phyloP scores from a whole-genome alignment of 2,888 invertebrate genomes.

The Spialia ferax region DNA sequence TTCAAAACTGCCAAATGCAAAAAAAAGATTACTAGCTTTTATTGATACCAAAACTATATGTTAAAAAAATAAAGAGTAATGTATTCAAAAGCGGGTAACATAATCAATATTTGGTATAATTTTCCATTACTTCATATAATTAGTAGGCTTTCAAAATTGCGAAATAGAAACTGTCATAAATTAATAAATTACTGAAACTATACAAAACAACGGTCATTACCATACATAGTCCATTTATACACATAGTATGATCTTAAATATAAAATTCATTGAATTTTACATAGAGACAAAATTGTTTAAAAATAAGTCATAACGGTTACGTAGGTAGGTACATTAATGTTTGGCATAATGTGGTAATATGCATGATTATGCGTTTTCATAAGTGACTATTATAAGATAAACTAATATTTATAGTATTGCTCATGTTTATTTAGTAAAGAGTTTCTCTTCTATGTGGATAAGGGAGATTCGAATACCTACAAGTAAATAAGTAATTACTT shows the following conservation, averaged over 20 bases:
- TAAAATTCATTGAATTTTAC: constrained; percentile 13
- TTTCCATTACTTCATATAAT: not conserved
- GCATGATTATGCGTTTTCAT: not conserved
- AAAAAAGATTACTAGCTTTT: too few relatives aligned
- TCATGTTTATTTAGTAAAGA: not conserved
- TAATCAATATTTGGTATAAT: not conserved
- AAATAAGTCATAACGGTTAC: constrained; percentile 7
- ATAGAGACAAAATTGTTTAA: not conserved
- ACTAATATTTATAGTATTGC: not conserved
- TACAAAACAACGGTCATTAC: not conserved
- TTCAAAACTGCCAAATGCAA: too few relatives aligned
- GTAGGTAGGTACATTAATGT: constrained; percentile 8
- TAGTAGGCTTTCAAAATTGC: not conserved
- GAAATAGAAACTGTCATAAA: constrained; percentile 8
- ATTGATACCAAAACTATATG: too few relatives aligned
- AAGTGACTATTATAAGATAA: not conserved
- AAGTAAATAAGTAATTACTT: too few relatives aligned
- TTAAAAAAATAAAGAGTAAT: too few relatives aligned
- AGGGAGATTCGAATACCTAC: too few relatives aligned
- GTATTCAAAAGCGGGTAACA: not conserved
- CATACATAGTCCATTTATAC: constrained; percentile 2
- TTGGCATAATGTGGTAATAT: not conserved
- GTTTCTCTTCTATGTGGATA: not conserved
- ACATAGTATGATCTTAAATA: not conserved
- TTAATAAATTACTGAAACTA: not conserved